These are phyloP conservation scores for Cabera pusaria DNA, from an alignment of 2,888 invertebrate species.

Conservation along the genomic window DNA sequence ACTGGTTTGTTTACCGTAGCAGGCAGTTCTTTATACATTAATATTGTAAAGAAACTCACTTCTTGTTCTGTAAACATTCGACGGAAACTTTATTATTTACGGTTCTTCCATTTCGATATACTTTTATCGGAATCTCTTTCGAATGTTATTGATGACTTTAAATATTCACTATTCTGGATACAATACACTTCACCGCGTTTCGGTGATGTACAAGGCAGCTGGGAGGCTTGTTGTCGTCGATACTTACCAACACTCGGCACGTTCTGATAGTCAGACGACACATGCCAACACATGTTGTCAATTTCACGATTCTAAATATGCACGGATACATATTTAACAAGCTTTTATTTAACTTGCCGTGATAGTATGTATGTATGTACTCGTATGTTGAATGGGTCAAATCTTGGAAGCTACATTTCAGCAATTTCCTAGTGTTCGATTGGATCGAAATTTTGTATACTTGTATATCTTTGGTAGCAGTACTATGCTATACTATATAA, in stretches of 20 bases:
- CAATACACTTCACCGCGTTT: constrained; percentile 14
- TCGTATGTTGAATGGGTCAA: too few species aligned
- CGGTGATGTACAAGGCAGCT: constrained; percentile 1
- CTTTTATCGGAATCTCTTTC: constrained; percentile 10
- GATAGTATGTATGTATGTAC: too few species aligned
- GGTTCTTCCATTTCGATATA: constrained; percentile 13
- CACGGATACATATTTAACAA: too few species aligned
- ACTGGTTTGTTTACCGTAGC: constrained; percentile 2
- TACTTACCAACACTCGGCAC: too few species aligned
- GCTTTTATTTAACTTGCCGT: too few species aligned
- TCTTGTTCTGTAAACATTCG: constrained; percentile 8
- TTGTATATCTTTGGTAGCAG: too few species aligned
- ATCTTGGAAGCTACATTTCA: too few species aligned
- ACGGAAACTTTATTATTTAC: constrained; percentile 20
- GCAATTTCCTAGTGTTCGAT: too few species aligned
- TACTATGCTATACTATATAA: too few species aligned
- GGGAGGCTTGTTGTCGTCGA: constrained; percentile 2
- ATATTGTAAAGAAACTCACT: constrained; percentile 3
- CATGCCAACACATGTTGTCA: background rate
- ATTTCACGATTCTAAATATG: too few species aligned
- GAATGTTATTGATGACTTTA: constrained; percentile 16
- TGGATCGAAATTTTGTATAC: too few species aligned
- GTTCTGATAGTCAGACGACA: too few species aligned
- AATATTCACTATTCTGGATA: constrained; percentile 16
- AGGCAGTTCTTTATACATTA: background rate